Conservation (phyloP, 1,140 invertebrate genomes). For the Bombus polaris region DNA sequence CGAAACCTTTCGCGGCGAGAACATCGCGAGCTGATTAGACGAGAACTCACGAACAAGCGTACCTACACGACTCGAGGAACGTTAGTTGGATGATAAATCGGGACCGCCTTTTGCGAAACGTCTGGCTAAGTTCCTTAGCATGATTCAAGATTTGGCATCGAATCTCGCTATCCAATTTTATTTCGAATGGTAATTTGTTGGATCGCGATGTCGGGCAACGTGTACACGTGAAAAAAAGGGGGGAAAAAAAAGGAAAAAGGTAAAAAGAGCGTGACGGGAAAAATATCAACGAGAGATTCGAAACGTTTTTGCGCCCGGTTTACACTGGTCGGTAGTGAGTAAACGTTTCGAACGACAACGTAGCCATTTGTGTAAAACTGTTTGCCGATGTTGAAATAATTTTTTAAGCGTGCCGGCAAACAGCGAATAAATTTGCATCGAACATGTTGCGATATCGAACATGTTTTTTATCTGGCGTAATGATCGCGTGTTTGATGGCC, state of each 20-base stretch:
- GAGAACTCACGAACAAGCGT: conserved; percentile 72
- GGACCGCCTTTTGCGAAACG: conserved; percentile 49
- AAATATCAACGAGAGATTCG: not conserved
- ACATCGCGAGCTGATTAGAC: conserved; percentile 64
- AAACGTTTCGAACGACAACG: conserved; percentile 16
- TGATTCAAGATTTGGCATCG: conserved; percentile 5
- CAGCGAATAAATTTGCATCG: conserved; percentile 42
- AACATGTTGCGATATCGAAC: conserved; percentile 31
- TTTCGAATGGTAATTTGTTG: not conserved
- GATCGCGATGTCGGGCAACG: not conserved
- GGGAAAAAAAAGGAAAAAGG: not conserved
- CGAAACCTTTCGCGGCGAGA: too few species aligned
- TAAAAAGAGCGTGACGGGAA: not conserved
- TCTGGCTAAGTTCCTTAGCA: not conserved
- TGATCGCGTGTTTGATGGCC: conserved; percentile 30
- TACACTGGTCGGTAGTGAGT: conserved; percentile 10
- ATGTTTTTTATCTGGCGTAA: conserved; percentile 39
- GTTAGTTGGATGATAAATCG: conserved; percentile 68
- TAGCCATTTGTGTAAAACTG: conserved; percentile 16
- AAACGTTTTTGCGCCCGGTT: not conserved
- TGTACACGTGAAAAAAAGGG: not conserved
- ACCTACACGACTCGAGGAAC: conserved; percentile 60
- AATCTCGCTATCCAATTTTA: not conserved
- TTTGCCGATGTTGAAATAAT: conserved; percentile 40
- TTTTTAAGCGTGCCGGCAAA: conserved; percentile 33